Evolutionary conservation across 2,888 invertebrate genomes (phyloP).

Genomic region (Melinopterus prodromus): DNA sequence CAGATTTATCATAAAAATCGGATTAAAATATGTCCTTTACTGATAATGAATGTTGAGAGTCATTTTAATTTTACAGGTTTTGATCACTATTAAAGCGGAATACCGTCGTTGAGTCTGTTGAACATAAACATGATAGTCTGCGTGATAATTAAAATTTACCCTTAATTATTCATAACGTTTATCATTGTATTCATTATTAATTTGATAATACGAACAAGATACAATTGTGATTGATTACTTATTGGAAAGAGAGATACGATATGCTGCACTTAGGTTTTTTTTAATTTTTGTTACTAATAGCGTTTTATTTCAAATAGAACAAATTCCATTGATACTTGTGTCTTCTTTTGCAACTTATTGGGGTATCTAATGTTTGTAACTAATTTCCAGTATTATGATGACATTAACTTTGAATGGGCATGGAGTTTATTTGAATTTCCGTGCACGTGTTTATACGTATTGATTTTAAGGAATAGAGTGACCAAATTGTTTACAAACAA

Average conservation of each 20-base stretch:
- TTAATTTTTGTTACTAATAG: not conserved
- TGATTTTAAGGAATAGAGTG: too few species aligned
- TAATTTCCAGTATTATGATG: too few species aligned
- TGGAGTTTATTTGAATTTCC: too few species aligned
- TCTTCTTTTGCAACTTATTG: not conserved
- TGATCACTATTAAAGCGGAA: not conserved
- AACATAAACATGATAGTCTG: not conserved
- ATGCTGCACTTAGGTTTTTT: not conserved
- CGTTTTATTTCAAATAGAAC: not conserved
- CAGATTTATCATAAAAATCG: not conserved
- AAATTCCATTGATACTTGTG: not conserved
- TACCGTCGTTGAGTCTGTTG: too few species aligned
- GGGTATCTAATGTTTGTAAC: not conserved
- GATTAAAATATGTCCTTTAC: not conserved
- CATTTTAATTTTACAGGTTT: not conserved
- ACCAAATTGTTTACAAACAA: not conserved
- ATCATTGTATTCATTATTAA: not conserved
- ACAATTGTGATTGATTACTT: not conserved
- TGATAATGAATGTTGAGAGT: too few species aligned
- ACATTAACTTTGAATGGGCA: too few species aligned
- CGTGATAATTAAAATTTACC: not conserved
- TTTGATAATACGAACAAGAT: not conserved
- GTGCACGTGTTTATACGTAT: too few species aligned
- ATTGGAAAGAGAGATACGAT: not conserved
- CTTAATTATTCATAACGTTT: not conserved